phyloP scores from a whole-genome alignment of 2,113 vertebrate species.

The Poeciliopsis occidentalis region DNA sequence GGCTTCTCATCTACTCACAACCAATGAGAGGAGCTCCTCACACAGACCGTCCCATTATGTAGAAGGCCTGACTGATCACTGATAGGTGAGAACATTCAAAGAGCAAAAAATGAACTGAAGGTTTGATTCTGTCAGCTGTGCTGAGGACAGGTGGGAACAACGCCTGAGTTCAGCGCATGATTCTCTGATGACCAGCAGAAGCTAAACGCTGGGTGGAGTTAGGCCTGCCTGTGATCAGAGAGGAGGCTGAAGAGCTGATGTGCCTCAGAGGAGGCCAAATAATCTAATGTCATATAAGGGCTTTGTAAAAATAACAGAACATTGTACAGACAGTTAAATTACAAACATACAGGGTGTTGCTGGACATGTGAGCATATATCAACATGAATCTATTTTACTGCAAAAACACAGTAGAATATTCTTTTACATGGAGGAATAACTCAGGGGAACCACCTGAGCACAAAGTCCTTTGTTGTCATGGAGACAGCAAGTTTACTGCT shows the following conservation, averaged over 20 bases:
- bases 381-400: slow-evolving; percentile 86
- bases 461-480: slow-evolving; percentile 61
- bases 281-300: slow-evolving; percentile 21
- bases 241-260: not conserved
- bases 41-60: not conserved
- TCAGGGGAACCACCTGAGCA: slow-evolving; percentile 79
- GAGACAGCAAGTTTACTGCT: slow-evolving; percentile 84
- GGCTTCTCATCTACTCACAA: not conserved
- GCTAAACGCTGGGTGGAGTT: not conserved
- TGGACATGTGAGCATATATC: slow-evolving; percentile 42
- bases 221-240: not conserved
- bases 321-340: slow-evolving; percentile 61
- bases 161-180: not conserved
- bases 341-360: slow-evolving; percentile 35
- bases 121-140: not conserved
- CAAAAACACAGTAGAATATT: slow-evolving; percentile 90
- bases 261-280: not conserved
- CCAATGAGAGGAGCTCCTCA: not conserved
- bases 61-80: too few species aligned
- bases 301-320: slow-evolving; percentile 45
- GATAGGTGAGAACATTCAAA: not conserved
- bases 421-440: slow-evolving; percentile 78
- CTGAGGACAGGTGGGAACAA: not conserved
- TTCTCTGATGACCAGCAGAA: too few species aligned
- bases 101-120: not conserved